phyloP scores from a whole-genome alignment of 2,888 invertebrate genomes.

The Pteria penguin region DNA sequence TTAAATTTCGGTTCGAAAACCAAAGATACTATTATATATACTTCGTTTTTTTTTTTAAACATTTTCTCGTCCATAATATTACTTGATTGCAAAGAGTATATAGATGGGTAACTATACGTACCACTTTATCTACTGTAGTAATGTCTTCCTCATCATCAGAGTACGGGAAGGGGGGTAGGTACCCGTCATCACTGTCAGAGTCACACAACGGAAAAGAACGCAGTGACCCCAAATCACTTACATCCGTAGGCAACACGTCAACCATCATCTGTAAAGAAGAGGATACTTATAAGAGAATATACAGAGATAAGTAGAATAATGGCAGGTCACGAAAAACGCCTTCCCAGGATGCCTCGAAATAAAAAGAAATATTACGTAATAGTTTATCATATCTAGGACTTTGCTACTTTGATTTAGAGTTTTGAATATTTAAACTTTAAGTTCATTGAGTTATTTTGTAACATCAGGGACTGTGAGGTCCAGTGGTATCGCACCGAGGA shows the following conservation, averaged over 20 bases:
- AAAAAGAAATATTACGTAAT: background rate
- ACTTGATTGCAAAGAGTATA: no score
- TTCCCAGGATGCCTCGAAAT: background rate
- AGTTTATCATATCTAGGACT: background rate
- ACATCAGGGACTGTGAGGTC: no score
- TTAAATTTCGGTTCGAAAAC: no score
- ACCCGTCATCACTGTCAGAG: conserved; percentile 34
- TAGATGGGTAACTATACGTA: no score
- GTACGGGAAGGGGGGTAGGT: conserved; percentile 14
- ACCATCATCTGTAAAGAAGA: conserved; percentile 59
- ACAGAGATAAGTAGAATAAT: background rate
- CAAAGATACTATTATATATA: no score
- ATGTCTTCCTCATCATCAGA: conserved; percentile 31
- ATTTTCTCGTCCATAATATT: no score
- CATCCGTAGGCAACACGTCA: conserved; percentile 59
- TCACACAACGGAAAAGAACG: conserved; percentile 28
- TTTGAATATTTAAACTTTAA: no score
- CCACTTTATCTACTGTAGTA: conserved; percentile 24
- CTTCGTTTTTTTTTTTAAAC: no score
- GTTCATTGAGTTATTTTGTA: no score
- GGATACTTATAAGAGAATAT: background rate
- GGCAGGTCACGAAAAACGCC: background rate
- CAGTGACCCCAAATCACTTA: conserved; percentile 37
- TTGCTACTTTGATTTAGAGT: background rate
- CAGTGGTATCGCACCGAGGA: no score